Conservation (phyloP, 2,113 vertebrate genomes). For the Odobenus rosmarus region DNA sequence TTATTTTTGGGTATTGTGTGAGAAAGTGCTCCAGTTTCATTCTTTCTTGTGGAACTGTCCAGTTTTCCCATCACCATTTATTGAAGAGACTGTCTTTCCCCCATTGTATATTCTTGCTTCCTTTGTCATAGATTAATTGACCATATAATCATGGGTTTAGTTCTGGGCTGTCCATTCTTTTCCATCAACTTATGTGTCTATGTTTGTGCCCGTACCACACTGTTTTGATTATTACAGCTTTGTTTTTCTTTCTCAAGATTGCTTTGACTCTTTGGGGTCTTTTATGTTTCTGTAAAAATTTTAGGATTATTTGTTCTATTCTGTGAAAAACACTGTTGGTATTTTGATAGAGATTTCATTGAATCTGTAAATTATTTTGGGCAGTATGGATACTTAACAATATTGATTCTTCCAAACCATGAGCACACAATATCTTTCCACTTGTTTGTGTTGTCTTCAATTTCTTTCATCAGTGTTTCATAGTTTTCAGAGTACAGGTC, state of each 20-base stretch:
- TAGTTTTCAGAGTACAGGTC: background rate
- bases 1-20: background rate
- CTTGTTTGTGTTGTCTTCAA: background rate
- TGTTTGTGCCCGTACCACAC: background rate
- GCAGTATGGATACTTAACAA: background rate
- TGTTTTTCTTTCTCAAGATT: background rate
- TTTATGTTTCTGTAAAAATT: background rate
- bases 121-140: background rate
- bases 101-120: background rate
- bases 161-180: background rate
- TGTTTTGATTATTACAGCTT: background rate
- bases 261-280: background rate
- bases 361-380: background rate
- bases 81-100: background rate
- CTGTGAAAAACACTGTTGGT: background rate
- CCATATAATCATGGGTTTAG: background rate
- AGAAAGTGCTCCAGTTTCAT: background rate
- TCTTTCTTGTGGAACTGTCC: background rate
- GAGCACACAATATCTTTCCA: background rate
- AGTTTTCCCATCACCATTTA: background rate
- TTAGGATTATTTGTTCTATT: background rate
- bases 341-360: background rate
- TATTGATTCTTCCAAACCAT: background rate
- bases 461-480: background rate
- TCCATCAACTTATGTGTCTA: background rate